Evolutionary conservation across 2,888 invertebrate species (phyloP), one percentile per base, ranked within the genome.

Genomic region (Rhimphoctona megacephalus): DNA sequence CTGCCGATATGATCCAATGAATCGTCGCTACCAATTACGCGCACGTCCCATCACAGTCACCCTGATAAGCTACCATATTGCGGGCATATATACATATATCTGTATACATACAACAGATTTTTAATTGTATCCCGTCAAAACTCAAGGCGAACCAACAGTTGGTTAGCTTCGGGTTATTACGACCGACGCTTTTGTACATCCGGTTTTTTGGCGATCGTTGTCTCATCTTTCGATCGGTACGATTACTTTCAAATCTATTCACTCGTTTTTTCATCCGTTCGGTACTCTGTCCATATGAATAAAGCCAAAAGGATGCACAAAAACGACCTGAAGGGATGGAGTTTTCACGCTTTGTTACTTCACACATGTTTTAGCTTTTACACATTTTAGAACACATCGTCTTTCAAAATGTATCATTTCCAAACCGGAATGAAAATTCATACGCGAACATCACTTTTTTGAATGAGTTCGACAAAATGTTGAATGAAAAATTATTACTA

Each of bases 1-100:
- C 69, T 57, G 46, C 33, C 77, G 70, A 49, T 61, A 61, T 25
- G 57, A 67, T 78, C 67, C 73, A 78, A 78, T 64, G 46, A 85
- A 74, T 81, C 77, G 73, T 76, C 85, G 82, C 87, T 86, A 86
- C 88, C 86, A 87, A 87, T 88, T 89, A 85, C 85, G 66, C 85
- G 79, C 87, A 85, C 88, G 81, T 81, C 76, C 78, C 79, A 61
- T 61, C 57, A 85, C 54, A 30, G 81, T 77, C 83, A 80, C 69
- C 76, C 76, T 61, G 81, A 85, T 85, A 81, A 81, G 57, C 79
- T 73, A 9, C 36, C 79, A 69, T 84, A 86, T 83, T 79, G 66
- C 14, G 33, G 69, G 2, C 7, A 25, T 30, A 30, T 19, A 33
- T 52, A 5, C 46, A 36, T 54, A 52, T 2, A 78, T 22, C 11